Percentiles rank a stretch among this genome's conserved stretches.
phyloP scores from a whole-genome alignment of 2,797 vertebrate species.

The Dallia pectoralis region DNA sequence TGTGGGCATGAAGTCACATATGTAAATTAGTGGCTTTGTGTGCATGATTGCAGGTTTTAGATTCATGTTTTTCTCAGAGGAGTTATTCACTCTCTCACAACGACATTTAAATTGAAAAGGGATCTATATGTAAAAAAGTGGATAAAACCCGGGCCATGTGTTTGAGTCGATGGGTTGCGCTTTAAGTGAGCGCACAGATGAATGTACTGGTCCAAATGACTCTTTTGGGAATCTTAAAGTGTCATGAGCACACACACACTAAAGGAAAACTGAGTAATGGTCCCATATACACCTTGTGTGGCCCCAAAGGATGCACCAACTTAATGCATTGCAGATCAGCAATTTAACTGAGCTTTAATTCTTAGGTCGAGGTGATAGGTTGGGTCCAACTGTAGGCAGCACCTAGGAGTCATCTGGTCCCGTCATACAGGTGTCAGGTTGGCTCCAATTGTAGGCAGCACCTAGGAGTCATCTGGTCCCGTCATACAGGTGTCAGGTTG shows the following conservation, averaged over 20 bases:
- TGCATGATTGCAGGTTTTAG: not conserved
- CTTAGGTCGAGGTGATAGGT: too few relatives aligned
- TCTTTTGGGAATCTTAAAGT: not conserved
- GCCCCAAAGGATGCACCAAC: too few relatives aligned
- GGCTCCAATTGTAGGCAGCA: too few relatives aligned
- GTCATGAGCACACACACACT: not conserved
- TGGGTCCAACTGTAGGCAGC: too few relatives aligned
- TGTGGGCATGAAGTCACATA: not conserved
- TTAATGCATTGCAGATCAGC: too few relatives aligned
- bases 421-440: too few relatives aligned
- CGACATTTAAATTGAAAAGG: not conserved
- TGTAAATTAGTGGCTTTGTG: not conserved
- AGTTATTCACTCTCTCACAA: constrained; percentile 7
- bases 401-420: too few relatives aligned
- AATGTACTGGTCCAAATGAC: not conserved
- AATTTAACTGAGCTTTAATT: too few relatives aligned
- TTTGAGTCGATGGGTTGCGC: too few relatives aligned
- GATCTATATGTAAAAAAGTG: not conserved
- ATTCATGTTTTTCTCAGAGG: not conserved
- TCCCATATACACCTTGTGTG: not conserved
- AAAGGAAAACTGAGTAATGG: not conserved
- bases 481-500: too few relatives aligned
- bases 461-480: too few relatives aligned
- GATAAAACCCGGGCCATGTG: not conserved
- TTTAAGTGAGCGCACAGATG: not conserved